Base-by-base conservation (phyloP, 2,113 vertebrate genomes). In the Holacanthus passer region DNA sequence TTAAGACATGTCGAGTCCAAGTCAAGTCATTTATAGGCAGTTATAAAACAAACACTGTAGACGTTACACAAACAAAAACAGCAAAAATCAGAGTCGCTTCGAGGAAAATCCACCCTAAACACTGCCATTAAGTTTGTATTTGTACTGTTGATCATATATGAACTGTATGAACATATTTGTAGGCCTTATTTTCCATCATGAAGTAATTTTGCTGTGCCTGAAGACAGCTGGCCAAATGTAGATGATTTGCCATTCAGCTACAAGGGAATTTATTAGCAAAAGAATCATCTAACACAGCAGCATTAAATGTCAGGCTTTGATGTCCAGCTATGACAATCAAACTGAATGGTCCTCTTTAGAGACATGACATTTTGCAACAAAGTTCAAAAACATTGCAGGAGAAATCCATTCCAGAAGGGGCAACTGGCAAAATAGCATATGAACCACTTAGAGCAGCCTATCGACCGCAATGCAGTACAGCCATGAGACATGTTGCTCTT, bases 1-100 rank as follows among this genome's bases (percentile, higher is more conserved):
- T 68, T 52, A 77, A 75, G 3, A 80, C 82, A 72, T 16, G 85
- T 76, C 66, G 85, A 19, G 19, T 53, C 17, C 66, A 83, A 19
- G 19, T 53, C 13, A 74, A n/a, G n/a, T 24, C 20, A 41, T 50
- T 48, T 16, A 2, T 37, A 7, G 14, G 4, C 4, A 29, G 31
- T 39, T 80, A 73, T 27, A 50, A 77, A 58, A 60, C 4, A 53
- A 47, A 58, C 3, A 41, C 14, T 53, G 24, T 11, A 19, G 12
- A 62, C 67, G 22, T 39, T 32, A 68, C 27, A 55, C 17, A 63
- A 43, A 43, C 22, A 16, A 75, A 79, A 50, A 32, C 14, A 41
- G 17, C 20, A 43, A 12, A 50, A 39, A 41, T 16, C 11, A 3
- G 27, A 39, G n/a, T 52, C 7, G 20, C 3, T 31, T 59, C 1